Conservation (phyloP, 2,888 invertebrate genomes). For the Perizoma affinitatum region DNA sequence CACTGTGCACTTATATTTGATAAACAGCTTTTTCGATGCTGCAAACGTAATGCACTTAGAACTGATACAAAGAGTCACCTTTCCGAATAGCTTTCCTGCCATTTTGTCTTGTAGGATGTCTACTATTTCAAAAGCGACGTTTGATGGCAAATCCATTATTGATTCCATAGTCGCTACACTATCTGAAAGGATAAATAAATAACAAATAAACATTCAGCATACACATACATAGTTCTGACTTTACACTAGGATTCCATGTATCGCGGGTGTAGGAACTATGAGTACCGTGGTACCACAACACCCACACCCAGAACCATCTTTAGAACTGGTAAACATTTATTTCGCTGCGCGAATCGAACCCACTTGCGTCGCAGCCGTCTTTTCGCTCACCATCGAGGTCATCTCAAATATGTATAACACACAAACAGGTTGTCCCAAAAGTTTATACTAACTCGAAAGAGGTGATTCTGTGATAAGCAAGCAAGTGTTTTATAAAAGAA, state of each 20-base stretch:
- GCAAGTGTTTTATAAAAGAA: too few species aligned
- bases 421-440: too few species aligned
- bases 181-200: slow-evolving; percentile 56
- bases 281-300: too few species aligned
- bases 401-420: too few species aligned
- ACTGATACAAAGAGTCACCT: slow-evolving; percentile 70
- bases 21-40: slow-evolving; percentile 64
- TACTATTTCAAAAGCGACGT: slow-evolving; percentile 70
- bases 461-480: too few species aligned
- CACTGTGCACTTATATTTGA: slow-evolving; percentile 62
- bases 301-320: too few species aligned
- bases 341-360: too few species aligned
- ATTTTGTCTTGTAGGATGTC: slow-evolving; percentile 73
- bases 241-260: too few species aligned
- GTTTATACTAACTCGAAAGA: too few species aligned
- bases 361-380: too few species aligned
- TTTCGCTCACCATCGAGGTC: too few species aligned
- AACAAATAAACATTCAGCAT: not conserved
- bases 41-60: slow-evolving; percentile 68
- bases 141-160: slow-evolving; percentile 73
- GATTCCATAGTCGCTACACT: slow-evolving; percentile 70
- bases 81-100: slow-evolving; percentile 71
- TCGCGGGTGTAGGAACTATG: not conserved
- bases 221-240: not conserved
- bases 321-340: too few species aligned